Evolutionary conservation across 2,797 vertebrate genomes (phyloP).

Genomic region (Gadopsis bispinosus): DNA sequence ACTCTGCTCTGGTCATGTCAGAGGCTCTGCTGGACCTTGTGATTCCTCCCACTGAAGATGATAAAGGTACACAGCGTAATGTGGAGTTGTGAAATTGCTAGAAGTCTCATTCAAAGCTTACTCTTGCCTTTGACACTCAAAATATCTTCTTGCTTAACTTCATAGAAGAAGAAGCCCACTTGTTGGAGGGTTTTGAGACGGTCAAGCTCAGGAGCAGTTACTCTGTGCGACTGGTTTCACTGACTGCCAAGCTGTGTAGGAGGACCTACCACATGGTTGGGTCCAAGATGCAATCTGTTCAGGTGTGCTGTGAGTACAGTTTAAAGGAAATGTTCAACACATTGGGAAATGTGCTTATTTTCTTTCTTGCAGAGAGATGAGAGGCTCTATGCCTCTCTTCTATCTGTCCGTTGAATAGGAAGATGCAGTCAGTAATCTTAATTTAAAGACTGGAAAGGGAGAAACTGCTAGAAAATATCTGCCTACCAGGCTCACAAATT

Average conservation of each 20-base stretch:
- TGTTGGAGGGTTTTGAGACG: constrained; percentile 84
- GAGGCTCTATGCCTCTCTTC: neutral
- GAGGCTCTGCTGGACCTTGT: constrained; percentile 87
- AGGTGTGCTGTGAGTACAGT: constrained; percentile 82
- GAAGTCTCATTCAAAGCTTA: neutral
- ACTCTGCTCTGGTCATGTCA: constrained; percentile 83
- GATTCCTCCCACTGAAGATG: constrained; percentile 85
- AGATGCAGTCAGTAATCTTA: neutral
- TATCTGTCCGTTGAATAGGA: neutral
- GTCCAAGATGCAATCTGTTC: constrained; percentile 80
- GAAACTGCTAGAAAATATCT: neutral
- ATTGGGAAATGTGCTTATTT: neutral
- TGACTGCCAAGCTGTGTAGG: constrained; percentile 84
- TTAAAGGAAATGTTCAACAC: neutral
- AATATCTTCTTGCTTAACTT: neutral
- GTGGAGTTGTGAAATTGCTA: neutral
- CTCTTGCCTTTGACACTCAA: neutral
- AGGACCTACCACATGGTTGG: constrained; percentile 85
- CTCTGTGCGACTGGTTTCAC: constrained; percentile 82
- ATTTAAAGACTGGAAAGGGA: neutral
- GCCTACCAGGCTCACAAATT: neutral
- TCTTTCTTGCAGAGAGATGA: neutral
- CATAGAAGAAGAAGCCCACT: constrained; percentile 80
- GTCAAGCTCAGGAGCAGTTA: constrained; percentile 75
- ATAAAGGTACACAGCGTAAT: constrained; percentile 81